Conservation (phyloP, 2,888 invertebrate species). For the Adela reaumurella region DNA sequence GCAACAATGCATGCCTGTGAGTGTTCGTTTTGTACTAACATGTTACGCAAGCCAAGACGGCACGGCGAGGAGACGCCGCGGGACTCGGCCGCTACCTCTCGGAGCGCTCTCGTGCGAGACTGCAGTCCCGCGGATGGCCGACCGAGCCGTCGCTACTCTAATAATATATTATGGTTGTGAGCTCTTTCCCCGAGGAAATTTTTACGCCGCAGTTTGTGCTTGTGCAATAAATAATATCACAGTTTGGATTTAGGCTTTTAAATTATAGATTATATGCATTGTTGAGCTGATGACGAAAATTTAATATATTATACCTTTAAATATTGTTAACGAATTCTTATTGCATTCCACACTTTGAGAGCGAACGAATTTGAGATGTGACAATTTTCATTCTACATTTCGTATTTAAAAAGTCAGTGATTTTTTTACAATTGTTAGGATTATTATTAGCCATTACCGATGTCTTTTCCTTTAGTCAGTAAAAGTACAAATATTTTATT, state of each 20-base stretch:
- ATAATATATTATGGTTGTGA: constrained; percentile 53
- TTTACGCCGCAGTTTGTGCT: constrained; percentile 55
- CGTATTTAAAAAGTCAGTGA: constrained; percentile 31
- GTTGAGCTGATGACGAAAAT: constrained; percentile 62
- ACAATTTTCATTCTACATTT: constrained; percentile 56
- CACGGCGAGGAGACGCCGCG: not conserved
- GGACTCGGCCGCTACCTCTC: not conserved
- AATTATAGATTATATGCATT: constrained; percentile 63
- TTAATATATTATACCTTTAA: constrained; percentile 61
- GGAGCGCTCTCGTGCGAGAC: not conserved
- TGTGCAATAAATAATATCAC: constrained; percentile 61
- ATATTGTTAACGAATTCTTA: constrained; percentile 59
- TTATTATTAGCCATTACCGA: constrained; percentile 54
- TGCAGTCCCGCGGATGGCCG: not conserved
- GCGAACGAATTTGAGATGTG: constrained; percentile 54
- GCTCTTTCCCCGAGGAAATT: constrained; percentile 53
- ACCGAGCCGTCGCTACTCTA: not conserved
- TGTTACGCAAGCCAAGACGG: not conserved
- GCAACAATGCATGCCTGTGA: no score
- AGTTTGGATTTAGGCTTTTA: constrained; percentile 59
- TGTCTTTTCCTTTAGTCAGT: constrained; percentile 73
- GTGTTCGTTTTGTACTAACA: not conserved
- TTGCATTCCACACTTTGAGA: constrained; percentile 56
- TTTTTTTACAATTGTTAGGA: constrained; percentile 52
- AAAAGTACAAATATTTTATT: constrained; percentile 78